Conservation (phyloP, 2,888 invertebrate genomes). For the Dendrolimus pini region DNA sequence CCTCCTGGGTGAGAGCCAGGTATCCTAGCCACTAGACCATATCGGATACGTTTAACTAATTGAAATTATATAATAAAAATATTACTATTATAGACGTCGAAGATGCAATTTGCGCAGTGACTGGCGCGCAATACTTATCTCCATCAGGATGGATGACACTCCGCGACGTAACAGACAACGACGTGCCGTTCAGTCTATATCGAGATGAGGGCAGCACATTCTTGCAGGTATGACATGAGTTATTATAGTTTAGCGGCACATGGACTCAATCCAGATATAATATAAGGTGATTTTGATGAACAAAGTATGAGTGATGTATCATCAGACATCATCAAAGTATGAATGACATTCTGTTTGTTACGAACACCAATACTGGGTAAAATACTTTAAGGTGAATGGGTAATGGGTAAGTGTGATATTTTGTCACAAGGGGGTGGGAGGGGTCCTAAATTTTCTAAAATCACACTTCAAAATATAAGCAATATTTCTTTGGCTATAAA, state of each 20-base stretch:
- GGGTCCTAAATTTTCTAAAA: too few relatives aligned
- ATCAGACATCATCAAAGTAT: too few relatives aligned
- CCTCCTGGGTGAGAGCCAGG: slow-evolving; percentile 83
- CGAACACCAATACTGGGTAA: too few relatives aligned
- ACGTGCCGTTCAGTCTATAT: slow-evolving; percentile 87
- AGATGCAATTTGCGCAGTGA: slow-evolving; percentile 89
- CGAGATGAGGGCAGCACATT: slow-evolving; percentile 89
- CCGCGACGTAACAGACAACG: slow-evolving; percentile 83
- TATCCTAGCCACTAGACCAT: slow-evolving; percentile 83
- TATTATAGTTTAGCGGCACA: background rate
- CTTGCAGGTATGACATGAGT: slow-evolving; percentile 42
- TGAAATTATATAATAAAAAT: slow-evolving; percentile 3
- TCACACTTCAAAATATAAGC: too few relatives aligned
- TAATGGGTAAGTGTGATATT: too few relatives aligned
- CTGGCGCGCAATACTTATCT: slow-evolving; percentile 88
- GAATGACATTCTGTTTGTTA: too few relatives aligned
- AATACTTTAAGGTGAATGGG: too few relatives aligned
- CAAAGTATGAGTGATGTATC: too few relatives aligned
- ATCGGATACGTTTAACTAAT: slow-evolving; percentile 27
- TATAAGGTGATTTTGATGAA: too few relatives aligned
- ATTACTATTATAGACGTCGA: slow-evolving; percentile 76
- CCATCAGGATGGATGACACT: slow-evolving; percentile 88
- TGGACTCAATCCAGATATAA: too few relatives aligned
- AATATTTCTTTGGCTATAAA: too few relatives aligned
- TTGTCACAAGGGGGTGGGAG: too few relatives aligned